Evolutionary conservation across 2,888 invertebrate species (phyloP).

Genomic region (Conchocele bisecta): DNA sequence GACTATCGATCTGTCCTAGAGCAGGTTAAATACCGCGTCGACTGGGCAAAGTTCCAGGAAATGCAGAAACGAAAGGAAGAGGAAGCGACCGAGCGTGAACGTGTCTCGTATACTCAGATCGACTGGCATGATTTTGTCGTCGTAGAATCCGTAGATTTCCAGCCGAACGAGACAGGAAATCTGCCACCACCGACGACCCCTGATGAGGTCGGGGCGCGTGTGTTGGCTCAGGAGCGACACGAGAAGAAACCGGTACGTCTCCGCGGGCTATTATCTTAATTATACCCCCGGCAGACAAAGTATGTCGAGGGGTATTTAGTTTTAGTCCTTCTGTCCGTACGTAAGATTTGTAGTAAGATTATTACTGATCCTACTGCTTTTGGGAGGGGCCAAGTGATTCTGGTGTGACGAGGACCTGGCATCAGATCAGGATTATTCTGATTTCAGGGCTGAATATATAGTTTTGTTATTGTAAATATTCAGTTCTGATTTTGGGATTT

Average conservation of each 20-base stretch:
- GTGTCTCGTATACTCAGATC: constrained; percentile 95
- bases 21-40: constrained; percentile 96
- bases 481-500: too few species aligned
- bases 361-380: too few species aligned
- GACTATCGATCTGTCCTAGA: constrained; percentile 87
- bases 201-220: constrained; percentile 97
- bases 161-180: constrained; percentile 92
- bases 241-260: constrained; percentile 64
- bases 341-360: too few species aligned
- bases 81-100: constrained; percentile 96
- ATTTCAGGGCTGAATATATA: too few species aligned
- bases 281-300: too few species aligned
- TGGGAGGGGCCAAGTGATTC: too few species aligned
- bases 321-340: too few species aligned
- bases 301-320: too few species aligned
- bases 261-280: too few species aligned
- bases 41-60: constrained; percentile 98
- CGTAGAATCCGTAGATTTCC: constrained; percentile 99
- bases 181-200: constrained; percentile 99
- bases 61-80: constrained; percentile 96
- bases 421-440: too few species aligned
- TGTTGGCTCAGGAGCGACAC: constrained; percentile 90
- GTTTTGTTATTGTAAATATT: too few species aligned
- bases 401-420: too few species aligned
- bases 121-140: constrained; percentile 99